Conservation (phyloP, 2,113 vertebrate genomes). For the Coptodon rendalli region DNA sequence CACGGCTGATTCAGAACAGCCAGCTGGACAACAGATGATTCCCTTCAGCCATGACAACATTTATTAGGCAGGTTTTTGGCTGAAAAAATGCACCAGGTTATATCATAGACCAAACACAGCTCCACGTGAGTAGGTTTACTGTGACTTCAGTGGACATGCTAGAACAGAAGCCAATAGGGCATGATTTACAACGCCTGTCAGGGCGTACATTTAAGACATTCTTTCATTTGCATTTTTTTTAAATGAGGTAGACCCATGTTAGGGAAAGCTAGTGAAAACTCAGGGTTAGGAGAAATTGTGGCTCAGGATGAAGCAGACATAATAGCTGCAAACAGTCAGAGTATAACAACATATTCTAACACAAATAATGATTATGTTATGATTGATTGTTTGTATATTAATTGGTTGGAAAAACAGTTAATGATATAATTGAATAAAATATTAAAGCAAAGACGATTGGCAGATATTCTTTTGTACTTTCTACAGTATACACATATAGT, state of each 20-base stretch:
- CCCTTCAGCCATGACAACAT: neutral
- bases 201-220: neutral
- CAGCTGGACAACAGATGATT: constrained; percentile 36
- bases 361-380: neutral
- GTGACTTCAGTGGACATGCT: neutral
- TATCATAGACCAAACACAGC: constrained; percentile 1
- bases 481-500: neutral
- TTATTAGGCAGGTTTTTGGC: neutral
- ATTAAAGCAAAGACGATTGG: neutral
- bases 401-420: neutral
- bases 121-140: constrained; percentile 17
- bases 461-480: neutral
- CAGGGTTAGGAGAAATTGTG: neutral
- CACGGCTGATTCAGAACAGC: constrained; percentile 11
- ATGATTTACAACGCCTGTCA: neutral
- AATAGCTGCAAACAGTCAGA: neutral
- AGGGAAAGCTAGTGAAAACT: neutral
- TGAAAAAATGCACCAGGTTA: constrained; percentile 14
- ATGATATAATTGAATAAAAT: neutral
- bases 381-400: neutral
- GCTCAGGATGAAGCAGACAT: neutral
- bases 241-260: neutral
- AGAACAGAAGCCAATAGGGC: neutral
- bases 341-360: neutral
- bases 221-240: neutral